Evolutionary conservation across 2,888 invertebrate genomes (phyloP).

Genomic region (Diaprepes abbreviatus): DNA sequence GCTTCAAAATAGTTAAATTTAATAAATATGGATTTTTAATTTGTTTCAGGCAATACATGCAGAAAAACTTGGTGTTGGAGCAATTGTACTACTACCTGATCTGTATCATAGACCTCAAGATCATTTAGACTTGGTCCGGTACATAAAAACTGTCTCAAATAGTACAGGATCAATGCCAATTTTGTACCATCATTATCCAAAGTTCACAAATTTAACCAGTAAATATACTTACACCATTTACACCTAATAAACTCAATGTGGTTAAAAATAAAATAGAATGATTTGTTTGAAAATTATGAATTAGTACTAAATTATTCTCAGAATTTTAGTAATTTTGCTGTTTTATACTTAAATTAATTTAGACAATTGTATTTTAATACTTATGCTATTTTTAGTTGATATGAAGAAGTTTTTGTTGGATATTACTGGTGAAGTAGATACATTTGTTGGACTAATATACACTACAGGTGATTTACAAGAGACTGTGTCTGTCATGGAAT

Average conservation of each 20-base stretch:
- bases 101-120: slow-evolving; percentile 80
- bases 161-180: slow-evolving; percentile 75
- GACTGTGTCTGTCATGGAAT: slow-evolving; percentile 59
- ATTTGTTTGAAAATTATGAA: too few relatives aligned
- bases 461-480: slow-evolving; percentile 62
- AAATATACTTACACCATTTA: slow-evolving; percentile 67
- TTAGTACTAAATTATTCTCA: too few relatives aligned
- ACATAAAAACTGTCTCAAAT: slow-evolving; percentile 74
- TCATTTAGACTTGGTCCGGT: slow-evolving; percentile 74
- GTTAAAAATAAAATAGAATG: too few relatives aligned
- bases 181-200: slow-evolving; percentile 87
- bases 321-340: too few relatives aligned
- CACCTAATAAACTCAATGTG: too few relatives aligned
- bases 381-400: slow-evolving; percentile 59
- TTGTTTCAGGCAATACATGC: slow-evolving; percentile 75
- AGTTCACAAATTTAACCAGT: slow-evolving; percentile 80
- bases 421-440: slow-evolving; percentile 64
- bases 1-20: too few relatives aligned
- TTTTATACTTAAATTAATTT: too few relatives aligned
- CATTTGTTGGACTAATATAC: slow-evolving; percentile 64
- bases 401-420: slow-evolving; percentile 62
- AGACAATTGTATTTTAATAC: too few relatives aligned
- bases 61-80: slow-evolving; percentile 75
- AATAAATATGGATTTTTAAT: too few relatives aligned
- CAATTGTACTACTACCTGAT: slow-evolving; percentile 83